Percentiles rank a stretch among this genome's conserved stretches.
These are phyloP conservation scores for Zapornia atra DNA, from an alignment of 2,113 vertebrate genomes.

Conservation along the genomic window DNA sequence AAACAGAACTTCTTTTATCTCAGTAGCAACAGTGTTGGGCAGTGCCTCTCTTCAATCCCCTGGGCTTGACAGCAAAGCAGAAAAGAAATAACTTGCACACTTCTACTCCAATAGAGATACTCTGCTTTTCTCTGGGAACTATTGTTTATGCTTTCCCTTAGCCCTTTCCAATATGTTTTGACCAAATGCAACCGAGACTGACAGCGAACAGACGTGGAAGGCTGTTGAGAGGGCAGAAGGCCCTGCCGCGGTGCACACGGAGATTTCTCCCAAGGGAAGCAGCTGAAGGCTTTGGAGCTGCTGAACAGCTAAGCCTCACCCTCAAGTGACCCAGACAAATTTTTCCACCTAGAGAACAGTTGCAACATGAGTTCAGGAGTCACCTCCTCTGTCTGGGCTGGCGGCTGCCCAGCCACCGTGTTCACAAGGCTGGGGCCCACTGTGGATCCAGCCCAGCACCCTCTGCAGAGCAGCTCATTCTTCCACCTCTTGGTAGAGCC, in stretches of 20 bases:
- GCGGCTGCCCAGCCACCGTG: background rate
- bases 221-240: background rate
- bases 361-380: background rate
- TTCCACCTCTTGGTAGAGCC: background rate
- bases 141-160: background rate
- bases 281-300: conserved; percentile 11
- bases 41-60: background rate
- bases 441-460: background rate
- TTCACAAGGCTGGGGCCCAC: background rate
- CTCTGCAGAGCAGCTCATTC: background rate
- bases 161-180: background rate
- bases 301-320: conserved; percentile 22
- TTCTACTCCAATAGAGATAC: background rate
- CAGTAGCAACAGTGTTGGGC: background rate
- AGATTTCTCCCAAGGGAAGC: background rate
- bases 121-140: background rate
- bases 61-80: background rate
- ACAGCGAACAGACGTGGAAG: background rate
- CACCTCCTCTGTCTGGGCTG: background rate
- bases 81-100: background rate
- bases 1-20: background rate
- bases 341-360: conserved; percentile 25
- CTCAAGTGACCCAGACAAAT: background rate
- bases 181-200: background rate
- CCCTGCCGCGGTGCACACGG: too few relatives aligned